Base-by-base conservation (phyloP, 2,113 vertebrate genomes). In the Aegotheles bennettii region DNA sequence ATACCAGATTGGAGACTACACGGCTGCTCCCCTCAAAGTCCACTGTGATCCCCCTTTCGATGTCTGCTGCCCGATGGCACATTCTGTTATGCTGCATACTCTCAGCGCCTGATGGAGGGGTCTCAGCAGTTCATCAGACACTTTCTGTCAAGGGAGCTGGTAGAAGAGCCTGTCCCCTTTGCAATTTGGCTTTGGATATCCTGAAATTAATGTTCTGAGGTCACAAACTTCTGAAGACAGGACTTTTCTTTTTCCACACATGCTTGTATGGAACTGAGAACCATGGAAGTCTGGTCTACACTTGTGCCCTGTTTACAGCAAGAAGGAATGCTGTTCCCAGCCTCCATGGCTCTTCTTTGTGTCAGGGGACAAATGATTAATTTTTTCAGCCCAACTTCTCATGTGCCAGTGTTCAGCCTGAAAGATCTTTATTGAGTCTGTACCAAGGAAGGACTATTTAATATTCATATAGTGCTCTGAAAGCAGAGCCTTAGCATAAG, bases 21-120 rank as follows among this genome's bases (percentile, higher is more conserved):
- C 8, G 69, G 36, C 20, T 67, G 68, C 68, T 89, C 14, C 56
- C 11, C 19, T 0, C 12, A n/a, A 11, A 64, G 43, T 35, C 11
- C n/a, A 57, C 47, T 4, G 2, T 19, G 26, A 80, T 3, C 13
- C 8, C 33, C 36, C 40, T 60, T 64, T 38, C 59, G 57, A 36
- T 0, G 4, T 29, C 31, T 1, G 1, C 53, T 84, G 70, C 36
- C n/a, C 1, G 0, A 19, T 5, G 5, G 12, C 68, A 70, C 2
- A 3, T 10, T 69, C 74, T 12, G 6, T 28, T 38, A 35, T 1
- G 2, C 21, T 63, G 73, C 33, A n/a, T 6, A 26, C 2, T 18
- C 16, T 1, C 51, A 64, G 51, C 3, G 2, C 31, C 24, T 5
- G 4, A 35, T 0, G 0, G 25, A 83, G 23, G 13, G 24, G 33